Conservation (phyloP, 2,113 vertebrate species). For the Pitta sordida region DNA sequence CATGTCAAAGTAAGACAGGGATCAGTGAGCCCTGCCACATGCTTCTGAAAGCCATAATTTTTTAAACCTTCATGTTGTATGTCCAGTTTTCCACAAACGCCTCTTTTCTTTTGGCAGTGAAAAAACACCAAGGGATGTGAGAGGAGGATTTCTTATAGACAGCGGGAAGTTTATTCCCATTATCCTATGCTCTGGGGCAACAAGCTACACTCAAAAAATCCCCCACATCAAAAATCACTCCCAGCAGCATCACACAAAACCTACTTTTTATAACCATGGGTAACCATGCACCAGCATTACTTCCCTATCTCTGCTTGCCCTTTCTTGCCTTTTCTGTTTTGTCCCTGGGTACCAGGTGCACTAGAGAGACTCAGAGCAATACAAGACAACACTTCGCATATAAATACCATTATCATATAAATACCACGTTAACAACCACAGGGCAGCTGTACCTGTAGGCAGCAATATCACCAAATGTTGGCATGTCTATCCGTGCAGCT, state of each 20-base stretch:
- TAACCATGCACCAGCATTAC: neutral
- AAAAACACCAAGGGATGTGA: neutral
- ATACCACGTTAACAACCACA: neutral
- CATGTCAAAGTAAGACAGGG: neutral
- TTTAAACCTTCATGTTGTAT: neutral
- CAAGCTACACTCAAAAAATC: neutral
- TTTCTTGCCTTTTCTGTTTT: neutral
- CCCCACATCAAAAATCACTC: neutral
- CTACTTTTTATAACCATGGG: neutral
- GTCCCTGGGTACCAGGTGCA: neutral
- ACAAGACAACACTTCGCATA: neutral
- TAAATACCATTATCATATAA: neutral
- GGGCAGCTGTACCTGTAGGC: conserved; percentile 58
- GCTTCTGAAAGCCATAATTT: neutral
- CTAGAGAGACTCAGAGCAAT: neutral
- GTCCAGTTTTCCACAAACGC: neutral
- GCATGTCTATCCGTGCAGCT: conserved; percentile 60
- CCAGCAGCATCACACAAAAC: neutral
- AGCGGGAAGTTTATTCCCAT: neutral
- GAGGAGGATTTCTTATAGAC: neutral
- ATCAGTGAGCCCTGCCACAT: fast-evolving
- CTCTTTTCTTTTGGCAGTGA: neutral
- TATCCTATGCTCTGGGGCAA: neutral
- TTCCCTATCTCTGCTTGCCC: neutral
- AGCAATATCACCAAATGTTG: conserved; percentile 67